phyloP scores from a whole-genome alignment of 2,888 invertebrate species.

The Clistopyga incitator region DNA sequence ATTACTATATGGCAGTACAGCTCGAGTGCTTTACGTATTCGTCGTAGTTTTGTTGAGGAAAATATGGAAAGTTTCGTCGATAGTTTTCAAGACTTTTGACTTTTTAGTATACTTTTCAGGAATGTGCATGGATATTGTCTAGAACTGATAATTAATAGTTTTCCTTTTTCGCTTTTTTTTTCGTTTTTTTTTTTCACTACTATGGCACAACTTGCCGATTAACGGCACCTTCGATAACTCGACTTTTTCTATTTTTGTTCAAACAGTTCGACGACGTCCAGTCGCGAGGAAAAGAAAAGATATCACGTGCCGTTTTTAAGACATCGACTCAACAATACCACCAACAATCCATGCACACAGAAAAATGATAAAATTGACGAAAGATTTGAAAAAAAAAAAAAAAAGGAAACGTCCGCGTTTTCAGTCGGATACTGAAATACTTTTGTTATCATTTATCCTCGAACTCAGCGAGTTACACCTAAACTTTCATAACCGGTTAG shows the following conservation, averaged over 20 bases:
- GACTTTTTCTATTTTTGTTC: neutral
- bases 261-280: neutral
- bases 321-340: neutral
- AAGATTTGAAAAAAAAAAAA: conserved; percentile 7
- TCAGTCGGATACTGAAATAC: conserved; percentile 59
- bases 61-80: neutral
- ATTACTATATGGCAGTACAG: conserved; percentile 72
- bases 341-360: neutral
- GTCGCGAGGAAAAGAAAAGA: neutral
- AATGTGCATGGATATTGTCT: conserved; percentile 66
- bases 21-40: conserved; percentile 20
- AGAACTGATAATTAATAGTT: conserved; percentile 70
- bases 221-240: conserved; percentile 9
- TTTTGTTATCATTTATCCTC: conserved; percentile 50
- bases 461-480: conserved; percentile 67
- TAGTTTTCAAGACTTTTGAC: neutral
- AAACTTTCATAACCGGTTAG: conserved; percentile 71
- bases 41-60: neutral
- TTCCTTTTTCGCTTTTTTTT: too few species aligned
- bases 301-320: neutral
- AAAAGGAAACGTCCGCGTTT: conserved; percentile 34
- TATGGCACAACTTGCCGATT: conserved; percentile 76
- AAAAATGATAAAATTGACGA: conserved; percentile 18
- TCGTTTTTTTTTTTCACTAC: conserved; percentile 75
- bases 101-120: neutral